Conservation (phyloP, 2,888 invertebrate species). For the Tiliacea citrago region DNA sequence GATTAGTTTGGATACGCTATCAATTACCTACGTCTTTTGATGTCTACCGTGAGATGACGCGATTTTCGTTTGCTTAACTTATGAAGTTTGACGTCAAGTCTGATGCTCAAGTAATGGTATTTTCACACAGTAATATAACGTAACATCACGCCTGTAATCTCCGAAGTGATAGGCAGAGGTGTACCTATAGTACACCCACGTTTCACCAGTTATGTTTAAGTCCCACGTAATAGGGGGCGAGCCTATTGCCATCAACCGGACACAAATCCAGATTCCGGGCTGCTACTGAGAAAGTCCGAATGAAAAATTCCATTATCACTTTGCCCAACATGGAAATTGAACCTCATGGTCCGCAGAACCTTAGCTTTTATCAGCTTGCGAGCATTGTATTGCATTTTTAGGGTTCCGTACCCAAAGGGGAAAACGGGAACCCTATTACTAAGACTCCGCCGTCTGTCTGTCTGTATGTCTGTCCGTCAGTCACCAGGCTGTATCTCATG, state of each 20-base stretch:
- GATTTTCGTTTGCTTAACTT: neutral
- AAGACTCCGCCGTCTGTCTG: too few relatives aligned
- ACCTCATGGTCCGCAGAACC: too few relatives aligned
- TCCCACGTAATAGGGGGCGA: neutral
- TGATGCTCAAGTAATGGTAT: neutral
- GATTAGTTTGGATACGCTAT: slow-evolving; percentile 23
- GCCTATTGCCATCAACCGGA: neutral
- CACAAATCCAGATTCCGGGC: too few relatives aligned
- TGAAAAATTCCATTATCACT: too few relatives aligned
- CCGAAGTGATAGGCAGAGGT: neutral
- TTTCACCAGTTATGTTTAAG: neutral
- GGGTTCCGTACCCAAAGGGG: too few relatives aligned
- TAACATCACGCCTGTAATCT: neutral
- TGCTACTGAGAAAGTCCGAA: too few relatives aligned
- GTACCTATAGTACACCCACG: neutral
- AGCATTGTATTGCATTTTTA: neutral
- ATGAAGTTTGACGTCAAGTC: slow-evolving; percentile 12
- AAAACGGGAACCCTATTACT: too few relatives aligned
- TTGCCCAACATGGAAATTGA: too few relatives aligned
- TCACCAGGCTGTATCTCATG: too few relatives aligned
- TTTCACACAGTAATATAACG: neutral
- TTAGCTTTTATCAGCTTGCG: too few relatives aligned
- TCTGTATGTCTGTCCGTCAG: too few relatives aligned
- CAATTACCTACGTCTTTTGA: slow-evolving; percentile 13
- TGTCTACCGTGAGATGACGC: slow-evolving; percentile 27